Percentiles rank a stretch among this genome's conserved stretches.
Evolutionary conservation across 2,113 vertebrate genomes (phyloP).

Genomic region (Syngnathus scovelli): DNA sequence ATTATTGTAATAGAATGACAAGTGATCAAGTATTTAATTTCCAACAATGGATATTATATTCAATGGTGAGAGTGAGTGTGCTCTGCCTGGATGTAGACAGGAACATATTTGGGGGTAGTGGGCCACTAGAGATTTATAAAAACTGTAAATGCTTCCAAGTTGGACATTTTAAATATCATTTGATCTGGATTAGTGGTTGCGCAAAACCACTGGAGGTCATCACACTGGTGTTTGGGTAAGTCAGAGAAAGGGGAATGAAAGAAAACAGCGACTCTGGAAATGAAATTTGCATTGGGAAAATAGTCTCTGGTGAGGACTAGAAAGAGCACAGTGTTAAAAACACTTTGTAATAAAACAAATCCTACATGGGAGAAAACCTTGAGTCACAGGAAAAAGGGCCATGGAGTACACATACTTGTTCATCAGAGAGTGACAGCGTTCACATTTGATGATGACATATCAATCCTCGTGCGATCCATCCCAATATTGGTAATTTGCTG

Average conservation of each 20-base stretch:
- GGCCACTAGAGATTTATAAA: conserved; percentile 3
- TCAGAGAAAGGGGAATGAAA: conserved; percentile 18
- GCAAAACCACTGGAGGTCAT: conserved; percentile 14
- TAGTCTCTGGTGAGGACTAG: not conserved
- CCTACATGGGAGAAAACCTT: not conserved
- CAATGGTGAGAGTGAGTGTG: not conserved
- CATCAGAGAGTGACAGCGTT: too few relatives aligned
- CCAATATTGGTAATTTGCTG: too few relatives aligned
- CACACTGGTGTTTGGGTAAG: conserved; percentile 12
- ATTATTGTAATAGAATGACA: conserved; percentile 8
- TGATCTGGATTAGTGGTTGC: conserved; percentile 22
- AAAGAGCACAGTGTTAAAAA: not conserved
- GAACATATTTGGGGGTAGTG: not conserved
- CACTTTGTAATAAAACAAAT: not conserved
- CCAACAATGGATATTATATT: conserved; percentile 2
- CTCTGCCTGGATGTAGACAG: conserved; percentile 10
- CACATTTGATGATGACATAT: too few relatives aligned
- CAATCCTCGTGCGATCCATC: too few relatives aligned
- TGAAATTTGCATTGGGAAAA: not conserved
- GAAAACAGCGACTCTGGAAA: conserved; percentile 17
- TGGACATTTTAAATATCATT: conserved; percentile 33
- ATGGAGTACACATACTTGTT: too few relatives aligned
- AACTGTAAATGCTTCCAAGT: conserved; percentile 16
- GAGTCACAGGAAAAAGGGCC: too few relatives aligned
- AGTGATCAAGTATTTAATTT: conserved; percentile 1